Conservation (phyloP, 2,113 vertebrate species). For the Tenebrosternarchus preto region DNA sequence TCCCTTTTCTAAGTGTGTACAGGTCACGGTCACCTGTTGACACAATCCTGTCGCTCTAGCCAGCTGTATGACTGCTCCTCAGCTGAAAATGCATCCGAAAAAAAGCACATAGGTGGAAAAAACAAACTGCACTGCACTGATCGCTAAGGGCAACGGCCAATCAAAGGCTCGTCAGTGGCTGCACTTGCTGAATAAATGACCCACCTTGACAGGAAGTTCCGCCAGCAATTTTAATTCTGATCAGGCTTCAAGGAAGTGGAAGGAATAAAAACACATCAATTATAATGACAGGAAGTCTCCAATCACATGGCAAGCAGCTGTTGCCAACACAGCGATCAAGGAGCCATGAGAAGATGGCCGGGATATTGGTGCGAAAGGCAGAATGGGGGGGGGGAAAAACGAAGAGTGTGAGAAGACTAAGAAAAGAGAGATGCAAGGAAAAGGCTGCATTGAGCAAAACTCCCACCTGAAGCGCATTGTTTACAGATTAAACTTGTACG, state of each 20-base stretch:
- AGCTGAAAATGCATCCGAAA: constrained; percentile 30
- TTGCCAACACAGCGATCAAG: constrained; percentile 78
- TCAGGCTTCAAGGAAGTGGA: constrained; percentile 90
- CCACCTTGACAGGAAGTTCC: constrained; percentile 96
- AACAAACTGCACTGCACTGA: constrained; percentile 70
- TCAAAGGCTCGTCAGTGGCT: constrained; percentile 77
- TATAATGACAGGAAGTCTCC: constrained; percentile 91
- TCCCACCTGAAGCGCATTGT: constrained; percentile 17
- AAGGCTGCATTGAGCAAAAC: constrained; percentile 56
- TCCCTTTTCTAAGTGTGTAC: constrained; percentile 72
- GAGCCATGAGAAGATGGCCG: constrained; percentile 75
- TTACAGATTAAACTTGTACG: constrained; percentile 37
- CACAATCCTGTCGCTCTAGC: constrained; percentile 46
- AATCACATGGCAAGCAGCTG: constrained; percentile 90
- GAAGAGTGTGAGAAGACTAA: constrained; percentile 9
- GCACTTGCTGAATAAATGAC: constrained; percentile 84
- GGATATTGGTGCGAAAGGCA: constrained; percentile 69
- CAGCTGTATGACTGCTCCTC: constrained; percentile 38
- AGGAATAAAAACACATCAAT: constrained; percentile 93
- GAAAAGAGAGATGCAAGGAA: constrained; percentile 57
- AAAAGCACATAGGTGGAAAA: constrained; percentile 45
- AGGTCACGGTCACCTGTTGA: constrained; percentile 76
- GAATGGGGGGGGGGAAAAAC: constrained; percentile 13
- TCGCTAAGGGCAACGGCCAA: constrained; percentile 81
- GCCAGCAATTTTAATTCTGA: constrained; percentile 91